Evolutionary conservation across 1,140 invertebrate species (phyloP).

Genomic region (Drosophila watanabei): DNA sequence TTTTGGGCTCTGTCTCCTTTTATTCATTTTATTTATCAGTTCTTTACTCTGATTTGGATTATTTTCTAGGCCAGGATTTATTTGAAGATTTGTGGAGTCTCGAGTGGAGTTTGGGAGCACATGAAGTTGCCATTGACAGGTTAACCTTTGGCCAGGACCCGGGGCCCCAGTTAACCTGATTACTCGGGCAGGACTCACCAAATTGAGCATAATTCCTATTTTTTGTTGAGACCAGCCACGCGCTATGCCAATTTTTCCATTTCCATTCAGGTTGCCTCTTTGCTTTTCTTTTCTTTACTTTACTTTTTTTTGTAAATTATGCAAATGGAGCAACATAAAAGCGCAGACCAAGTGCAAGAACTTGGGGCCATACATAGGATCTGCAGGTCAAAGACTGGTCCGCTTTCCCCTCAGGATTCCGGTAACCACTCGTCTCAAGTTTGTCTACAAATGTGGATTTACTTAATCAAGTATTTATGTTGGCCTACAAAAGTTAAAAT

Average conservation of each 20-base stretch:
- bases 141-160: constrained; percentile 30
- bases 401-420: neutral
- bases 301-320: constrained; percentile 46
- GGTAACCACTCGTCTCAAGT: constrained; percentile 47
- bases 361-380: constrained; percentile 22
- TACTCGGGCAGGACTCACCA: constrained; percentile 22
- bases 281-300: neutral
- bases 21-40: constrained; percentile 35
- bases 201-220: constrained; percentile 48
- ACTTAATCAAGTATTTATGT: constrained; percentile 76
- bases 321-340: constrained; percentile 60
- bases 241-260: constrained; percentile 33
- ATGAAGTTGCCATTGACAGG: constrained; percentile 33
- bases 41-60: constrained; percentile 15
- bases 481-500: constrained; percentile 74
- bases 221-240: constrained; percentile 17
- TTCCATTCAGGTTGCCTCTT: constrained; percentile 7
- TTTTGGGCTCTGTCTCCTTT: neutral
- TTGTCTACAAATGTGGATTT: constrained; percentile 74
- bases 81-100: constrained; percentile 44
- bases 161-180: constrained; percentile 27
- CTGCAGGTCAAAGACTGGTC: constrained; percentile 34
- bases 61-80: constrained; percentile 38
- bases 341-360: constrained; percentile 34
- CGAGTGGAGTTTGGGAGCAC: neutral